A percentile compares a stretch with the other conserved stretches of the same genome.
Conservation (phyloP, 1,140 invertebrate species). For the Formica exsecta region DNA sequence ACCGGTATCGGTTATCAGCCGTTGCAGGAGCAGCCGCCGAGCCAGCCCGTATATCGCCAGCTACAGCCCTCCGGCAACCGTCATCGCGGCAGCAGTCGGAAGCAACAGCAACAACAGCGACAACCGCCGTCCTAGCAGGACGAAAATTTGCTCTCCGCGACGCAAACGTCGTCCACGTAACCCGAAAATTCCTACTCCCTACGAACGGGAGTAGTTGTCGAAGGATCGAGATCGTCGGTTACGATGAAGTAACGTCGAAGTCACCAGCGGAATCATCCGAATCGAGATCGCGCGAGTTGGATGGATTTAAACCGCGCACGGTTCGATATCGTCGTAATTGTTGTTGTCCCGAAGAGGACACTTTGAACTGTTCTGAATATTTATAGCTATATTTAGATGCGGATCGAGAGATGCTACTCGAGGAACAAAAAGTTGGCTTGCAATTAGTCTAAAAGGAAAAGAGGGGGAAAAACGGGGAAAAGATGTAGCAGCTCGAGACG, state of each 20-base stretch:
- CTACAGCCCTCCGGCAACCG: conserved; percentile 69
- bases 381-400: conserved; percentile 7
- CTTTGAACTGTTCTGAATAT: conserved; percentile 37
- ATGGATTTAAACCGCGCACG: conserved; percentile 8
- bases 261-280: not conserved
- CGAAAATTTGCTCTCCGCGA: conserved; percentile 41
- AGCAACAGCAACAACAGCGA: conserved; percentile 70
- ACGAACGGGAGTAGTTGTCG: conserved; percentile 21
- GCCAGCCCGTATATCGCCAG: conserved; percentile 74
- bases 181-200: conserved; percentile 27
- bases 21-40: conserved; percentile 77
- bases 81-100: conserved; percentile 71
- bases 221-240: conserved; percentile 2
- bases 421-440: not conserved
- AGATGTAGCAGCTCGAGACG: not conserved
- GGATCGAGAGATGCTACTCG: conserved; percentile 18
- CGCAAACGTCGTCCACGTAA: conserved; percentile 45
- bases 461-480: not conserved
- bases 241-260: conserved; percentile 31
- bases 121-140: conserved; percentile 80
- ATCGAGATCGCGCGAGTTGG: conserved; percentile 24
- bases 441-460: not conserved
- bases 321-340: not conserved
- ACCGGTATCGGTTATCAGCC: conserved; percentile 78
- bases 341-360: not conserved